Percentiles rank a stretch among this genome's conserved stretches.
phyloP scores from a whole-genome alignment of 2,113 vertebrate genomes.

The Ramphastos sulfuratus region DNA sequence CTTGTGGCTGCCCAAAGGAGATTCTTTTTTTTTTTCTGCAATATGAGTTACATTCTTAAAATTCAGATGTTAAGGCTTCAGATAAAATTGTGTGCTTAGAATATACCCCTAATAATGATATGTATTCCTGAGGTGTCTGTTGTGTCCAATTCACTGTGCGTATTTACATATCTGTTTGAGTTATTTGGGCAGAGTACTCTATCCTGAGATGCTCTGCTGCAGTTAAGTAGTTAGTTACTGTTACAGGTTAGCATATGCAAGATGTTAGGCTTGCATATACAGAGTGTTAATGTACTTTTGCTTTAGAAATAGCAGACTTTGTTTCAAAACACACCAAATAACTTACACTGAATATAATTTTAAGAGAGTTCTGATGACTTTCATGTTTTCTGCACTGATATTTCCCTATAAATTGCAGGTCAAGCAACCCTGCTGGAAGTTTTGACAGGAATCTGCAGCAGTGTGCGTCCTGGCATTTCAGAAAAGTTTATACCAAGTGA shows the following conservation, averaged over 20 bases:
- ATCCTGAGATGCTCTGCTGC: neutral
- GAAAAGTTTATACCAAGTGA: constrained; percentile 26
- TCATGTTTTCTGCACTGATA: neutral
- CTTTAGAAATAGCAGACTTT: neutral
- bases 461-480: constrained; percentile 31
- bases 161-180: neutral
- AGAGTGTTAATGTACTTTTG: neutral
- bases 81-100: neutral
- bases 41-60: accelerated
- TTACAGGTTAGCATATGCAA: neutral
- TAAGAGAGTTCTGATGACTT: neutral
- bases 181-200: neutral
- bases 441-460: constrained; percentile 7
- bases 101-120: neutral
- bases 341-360: neutral
- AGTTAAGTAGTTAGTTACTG: neutral
- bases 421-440: constrained; percentile 13
- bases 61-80: neutral
- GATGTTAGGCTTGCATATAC: too few species aligned
- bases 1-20: neutral
- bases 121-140: neutral
- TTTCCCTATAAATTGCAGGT: constrained; percentile 29
- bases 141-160: neutral
- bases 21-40: neutral
- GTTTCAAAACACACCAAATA: neutral